phyloP scores from a whole-genome alignment of 1,140 invertebrate genomes.

The Bombus waltoni region DNA sequence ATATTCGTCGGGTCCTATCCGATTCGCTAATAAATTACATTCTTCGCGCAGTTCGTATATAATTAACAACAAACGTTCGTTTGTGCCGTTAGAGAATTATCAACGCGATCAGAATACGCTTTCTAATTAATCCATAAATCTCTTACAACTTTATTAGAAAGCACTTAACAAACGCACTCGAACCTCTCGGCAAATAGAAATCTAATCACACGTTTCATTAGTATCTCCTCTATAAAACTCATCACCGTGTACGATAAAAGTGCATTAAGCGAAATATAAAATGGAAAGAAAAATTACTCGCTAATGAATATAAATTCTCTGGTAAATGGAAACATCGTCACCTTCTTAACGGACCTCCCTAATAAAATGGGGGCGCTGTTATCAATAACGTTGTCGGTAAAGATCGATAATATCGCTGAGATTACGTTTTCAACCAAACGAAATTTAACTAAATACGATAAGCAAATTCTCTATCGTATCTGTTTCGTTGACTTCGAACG shows the following conservation, averaged over 20 bases:
- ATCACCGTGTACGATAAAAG: not conserved
- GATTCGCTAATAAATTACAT: slow-evolving; percentile 13
- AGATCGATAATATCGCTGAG: not conserved
- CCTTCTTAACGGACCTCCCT: not conserved
- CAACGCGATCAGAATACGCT: slow-evolving; percentile 11
- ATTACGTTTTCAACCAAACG: not conserved
- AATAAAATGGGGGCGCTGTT: not conserved
- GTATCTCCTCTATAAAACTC: not conserved
- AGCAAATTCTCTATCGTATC: no score
- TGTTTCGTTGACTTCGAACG: fast-evolving
- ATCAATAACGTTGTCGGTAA: not conserved
- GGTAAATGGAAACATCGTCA: not conserved
- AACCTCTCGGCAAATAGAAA: not conserved
- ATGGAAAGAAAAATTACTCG: not conserved
- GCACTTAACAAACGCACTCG: slow-evolving; percentile 14
- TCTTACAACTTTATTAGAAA: slow-evolving; percentile 23
- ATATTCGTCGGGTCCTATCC: not conserved
- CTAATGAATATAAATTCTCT: not conserved
- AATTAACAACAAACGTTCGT: slow-evolving; percentile 31
- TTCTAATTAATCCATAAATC: slow-evolving; percentile 34
- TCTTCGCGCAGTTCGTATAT: not conserved
- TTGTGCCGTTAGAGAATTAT: not conserved
- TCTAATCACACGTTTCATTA: slow-evolving; percentile 29
- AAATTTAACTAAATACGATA: not conserved
- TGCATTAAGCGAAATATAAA: not conserved